These are phyloP conservation scores for Melangyna quadrimaculata DNA, from an alignment of 2,888 invertebrate species.

Conservation along the genomic window DNA sequence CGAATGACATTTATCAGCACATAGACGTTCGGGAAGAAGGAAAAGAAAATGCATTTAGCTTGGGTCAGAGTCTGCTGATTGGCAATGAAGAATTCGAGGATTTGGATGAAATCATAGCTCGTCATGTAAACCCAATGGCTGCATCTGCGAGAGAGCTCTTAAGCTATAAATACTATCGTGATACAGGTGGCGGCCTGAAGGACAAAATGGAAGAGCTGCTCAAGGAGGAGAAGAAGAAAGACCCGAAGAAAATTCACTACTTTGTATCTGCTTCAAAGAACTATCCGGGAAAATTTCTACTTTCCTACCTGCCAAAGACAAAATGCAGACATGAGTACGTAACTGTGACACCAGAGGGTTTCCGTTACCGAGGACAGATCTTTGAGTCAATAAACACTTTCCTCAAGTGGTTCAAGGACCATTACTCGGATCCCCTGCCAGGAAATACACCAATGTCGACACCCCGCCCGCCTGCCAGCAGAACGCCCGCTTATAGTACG, in stretches of 20 bases:
- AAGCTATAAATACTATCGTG: slow-evolving; percentile 94
- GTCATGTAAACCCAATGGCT: slow-evolving; percentile 98
- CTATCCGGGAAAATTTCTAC: slow-evolving; percentile 94
- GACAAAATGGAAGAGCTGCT: slow-evolving; percentile 94
- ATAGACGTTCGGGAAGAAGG: slow-evolving; percentile 97
- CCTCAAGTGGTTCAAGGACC: slow-evolving; percentile 98
- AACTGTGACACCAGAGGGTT: slow-evolving; percentile 95
- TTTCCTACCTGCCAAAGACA: slow-evolving; percentile 95
- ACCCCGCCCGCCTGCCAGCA: slow-evolving; percentile 82
- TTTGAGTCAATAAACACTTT: slow-evolving; percentile 88
- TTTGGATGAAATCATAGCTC: slow-evolving; percentile 98
- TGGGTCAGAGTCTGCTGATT: slow-evolving; percentile 94
- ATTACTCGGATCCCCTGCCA: slow-evolving; percentile 95
- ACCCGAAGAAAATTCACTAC: slow-evolving; percentile 94
- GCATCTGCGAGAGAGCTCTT: slow-evolving; percentile 94
- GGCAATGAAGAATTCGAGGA: slow-evolving; percentile 97
- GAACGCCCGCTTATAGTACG: slow-evolving; percentile 75
- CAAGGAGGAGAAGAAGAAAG: slow-evolving; percentile 93
- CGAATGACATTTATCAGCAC: slow-evolving; percentile 96
- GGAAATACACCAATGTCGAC: slow-evolving; percentile 87
- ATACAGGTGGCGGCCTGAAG: slow-evolving; percentile 88
- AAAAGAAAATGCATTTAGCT: slow-evolving; percentile 97
- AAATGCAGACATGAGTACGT: slow-evolving; percentile 95
- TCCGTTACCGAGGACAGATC: slow-evolving; percentile 92
- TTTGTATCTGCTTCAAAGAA: slow-evolving; percentile 91